Evolutionary conservation across 2,888 invertebrate species (phyloP), one percentile per base, ranked within the genome.

Genomic region (Empis livida): DNA sequence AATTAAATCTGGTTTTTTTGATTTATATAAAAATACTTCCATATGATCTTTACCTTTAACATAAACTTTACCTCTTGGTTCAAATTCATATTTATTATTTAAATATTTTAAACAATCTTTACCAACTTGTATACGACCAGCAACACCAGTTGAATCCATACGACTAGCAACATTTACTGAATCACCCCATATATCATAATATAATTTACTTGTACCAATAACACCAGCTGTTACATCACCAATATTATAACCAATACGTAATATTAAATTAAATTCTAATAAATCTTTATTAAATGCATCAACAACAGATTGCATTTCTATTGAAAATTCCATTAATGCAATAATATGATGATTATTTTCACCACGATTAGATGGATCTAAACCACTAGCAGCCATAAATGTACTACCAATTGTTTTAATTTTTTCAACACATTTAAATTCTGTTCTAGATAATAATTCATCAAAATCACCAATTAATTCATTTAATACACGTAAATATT

Each of bases 151-250:
- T 0, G 92, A 90, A 67, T 97, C 96, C 97, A 97, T 97, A 46
- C 96, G 75, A 9, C 91, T 91, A 0, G 96, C 92, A 49, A 96
- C 93, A 66, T 97, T 97, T 0, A 97, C 96, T 0, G 96, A 92
- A 66, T 97, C 96, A 0, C 96, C 96, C 96, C 96, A 97, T 58
- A 96, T 96, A 66, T 96, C 96, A 60, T 95, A 97, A 65, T 92
- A 90, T 50, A 97, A 72, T 63, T 96, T 97, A 2, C 89, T 89
- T 9, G 94, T 94, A 0, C 96, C 96, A 46, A 97, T 95, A 3
- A 97, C 88, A 2, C 95, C 95, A 0, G 96, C 94, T 0, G 95
- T 95, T 0, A 97, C 93, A 57, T 95, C 94, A 0, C 96, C 96
- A 57, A 84, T 86, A 69, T 96, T 95, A 61, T 83, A 90, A 3